Evolutionary conservation across 1,140 invertebrate genomes (phyloP).

Genomic region (Drosophila nasuta): DNA sequence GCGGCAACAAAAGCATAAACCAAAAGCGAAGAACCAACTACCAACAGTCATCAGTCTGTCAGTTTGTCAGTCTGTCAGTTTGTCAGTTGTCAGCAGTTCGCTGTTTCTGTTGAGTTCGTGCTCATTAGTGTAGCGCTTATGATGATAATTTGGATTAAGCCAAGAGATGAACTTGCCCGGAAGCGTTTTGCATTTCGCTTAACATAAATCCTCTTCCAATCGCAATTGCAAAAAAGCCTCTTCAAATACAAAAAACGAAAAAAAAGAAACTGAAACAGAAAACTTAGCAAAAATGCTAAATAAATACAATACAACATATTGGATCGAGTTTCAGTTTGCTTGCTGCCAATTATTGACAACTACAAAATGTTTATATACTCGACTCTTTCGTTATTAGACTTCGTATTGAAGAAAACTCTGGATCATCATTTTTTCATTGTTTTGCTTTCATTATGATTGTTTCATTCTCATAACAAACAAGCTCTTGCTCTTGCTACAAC

Average conservation of each 20-base stretch:
- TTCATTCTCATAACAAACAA: no score
- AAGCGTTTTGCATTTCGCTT: constrained; percentile 25
- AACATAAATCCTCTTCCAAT: constrained; percentile 18
- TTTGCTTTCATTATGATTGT: no score
- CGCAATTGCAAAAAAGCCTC: constrained; percentile 10
- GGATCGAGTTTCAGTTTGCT: not conserved
- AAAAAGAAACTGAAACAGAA: not conserved
- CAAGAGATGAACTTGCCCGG: constrained; percentile 20
- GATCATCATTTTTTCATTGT: not conserved
- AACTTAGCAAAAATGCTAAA: not conserved
- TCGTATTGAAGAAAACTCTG: constrained; percentile 1
- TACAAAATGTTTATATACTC: not conserved
- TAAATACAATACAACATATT: not conserved
- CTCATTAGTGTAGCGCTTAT: constrained; percentile 71
- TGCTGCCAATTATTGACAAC: constrained; percentile 3
- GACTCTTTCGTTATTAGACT: not conserved
- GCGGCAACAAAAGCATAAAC: not conserved
- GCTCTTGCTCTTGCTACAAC: no score
- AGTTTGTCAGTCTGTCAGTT: not conserved
- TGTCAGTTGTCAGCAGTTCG: constrained; percentile 23
- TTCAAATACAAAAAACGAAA: not conserved
- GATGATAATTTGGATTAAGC: constrained; percentile 71
- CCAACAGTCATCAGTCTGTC: constrained; percentile 22
- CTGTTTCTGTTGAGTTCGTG: constrained; percentile 49
- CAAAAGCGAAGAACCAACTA: constrained; percentile 3